A percentile compares a stretch with the other conserved stretches of the same genome.
These are phyloP conservation scores for Clangula hyemalis DNA, from an alignment of 2,797 vertebrate genomes.

Conservation along the genomic window DNA sequence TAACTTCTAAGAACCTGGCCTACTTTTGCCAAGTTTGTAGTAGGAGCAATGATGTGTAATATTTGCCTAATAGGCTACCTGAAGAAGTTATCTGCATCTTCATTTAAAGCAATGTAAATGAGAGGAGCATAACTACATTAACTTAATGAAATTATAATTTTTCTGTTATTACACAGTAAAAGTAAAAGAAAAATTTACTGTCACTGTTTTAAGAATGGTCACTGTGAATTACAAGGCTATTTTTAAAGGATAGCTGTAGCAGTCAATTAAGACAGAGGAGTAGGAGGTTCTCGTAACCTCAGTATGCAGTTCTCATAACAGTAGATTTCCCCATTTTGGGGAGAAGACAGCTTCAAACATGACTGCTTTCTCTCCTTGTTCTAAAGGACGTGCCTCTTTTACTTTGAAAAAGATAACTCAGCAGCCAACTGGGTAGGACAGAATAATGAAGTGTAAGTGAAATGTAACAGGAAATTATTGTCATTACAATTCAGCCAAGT, in stretches of 20 bases:
- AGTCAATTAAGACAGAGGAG: neutral
- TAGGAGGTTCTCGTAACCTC: neutral
- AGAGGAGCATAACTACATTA: neutral
- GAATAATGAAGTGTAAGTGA: neutral
- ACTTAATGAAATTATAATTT: neutral
- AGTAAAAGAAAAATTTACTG: neutral
- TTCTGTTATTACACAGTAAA: neutral
- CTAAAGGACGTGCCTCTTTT: neutral
- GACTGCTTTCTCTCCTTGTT: neutral
- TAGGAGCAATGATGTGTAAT: neutral
- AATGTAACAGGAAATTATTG: neutral
- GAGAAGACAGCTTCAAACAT: neutral
- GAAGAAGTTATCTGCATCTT: neutral
- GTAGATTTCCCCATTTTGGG: neutral
- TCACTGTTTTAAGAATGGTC: neutral
- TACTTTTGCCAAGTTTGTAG: neutral
- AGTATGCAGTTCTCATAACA: neutral
- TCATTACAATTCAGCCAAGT: rapidly evolving
- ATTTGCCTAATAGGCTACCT: rapidly evolving
- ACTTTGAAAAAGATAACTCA: neutral
- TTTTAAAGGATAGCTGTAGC: neutral
- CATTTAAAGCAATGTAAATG: neutral
- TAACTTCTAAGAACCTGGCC: neutral
- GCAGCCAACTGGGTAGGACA: neutral
- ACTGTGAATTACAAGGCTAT: neutral